A percentile compares a stretch with the other conserved stretches of the same genome.
These are phyloP conservation scores for Eledone cirrhosa DNA, from an alignment of 2,888 invertebrate species.

Conservation along the genomic window DNA sequence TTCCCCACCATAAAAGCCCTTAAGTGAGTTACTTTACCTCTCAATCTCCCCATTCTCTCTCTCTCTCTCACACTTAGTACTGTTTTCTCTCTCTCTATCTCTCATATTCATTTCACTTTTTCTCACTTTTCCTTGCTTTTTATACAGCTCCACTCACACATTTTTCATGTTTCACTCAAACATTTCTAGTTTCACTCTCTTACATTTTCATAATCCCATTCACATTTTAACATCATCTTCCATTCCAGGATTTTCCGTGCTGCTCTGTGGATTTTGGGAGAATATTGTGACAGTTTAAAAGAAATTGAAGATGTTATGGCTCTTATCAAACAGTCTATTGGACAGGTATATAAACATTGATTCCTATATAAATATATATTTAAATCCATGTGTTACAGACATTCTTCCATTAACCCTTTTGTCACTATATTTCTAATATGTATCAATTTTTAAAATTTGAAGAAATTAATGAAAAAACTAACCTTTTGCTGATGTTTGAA, in stretches of 20 bases:
- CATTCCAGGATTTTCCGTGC: constrained; percentile 79
- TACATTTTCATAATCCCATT: no score
- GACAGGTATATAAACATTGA: constrained; percentile 70
- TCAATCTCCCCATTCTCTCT: neutral
- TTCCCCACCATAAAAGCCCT: constrained; percentile 89
- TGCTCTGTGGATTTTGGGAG: constrained; percentile 96
- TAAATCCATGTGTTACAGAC: neutral
- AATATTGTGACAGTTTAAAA: constrained; percentile 83
- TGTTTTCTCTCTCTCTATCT: neutral
- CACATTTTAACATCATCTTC: no score
- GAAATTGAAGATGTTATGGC: constrained; percentile 84
- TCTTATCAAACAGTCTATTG: constrained; percentile 78
- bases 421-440: neutral
- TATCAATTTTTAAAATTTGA: no score
- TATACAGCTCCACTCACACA: no score
- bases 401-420: neutral
- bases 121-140: no score
- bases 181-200: no score
- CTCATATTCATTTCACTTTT: neutral
- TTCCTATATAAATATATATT: neutral
- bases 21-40: constrained; percentile 68
- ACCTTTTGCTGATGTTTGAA: no score
- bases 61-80: neutral
- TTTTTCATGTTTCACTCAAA: no score
- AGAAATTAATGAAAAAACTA: no score